Conservation (phyloP, 2,888 invertebrate genomes). For the Heteromyza rotundicornis region DNA sequence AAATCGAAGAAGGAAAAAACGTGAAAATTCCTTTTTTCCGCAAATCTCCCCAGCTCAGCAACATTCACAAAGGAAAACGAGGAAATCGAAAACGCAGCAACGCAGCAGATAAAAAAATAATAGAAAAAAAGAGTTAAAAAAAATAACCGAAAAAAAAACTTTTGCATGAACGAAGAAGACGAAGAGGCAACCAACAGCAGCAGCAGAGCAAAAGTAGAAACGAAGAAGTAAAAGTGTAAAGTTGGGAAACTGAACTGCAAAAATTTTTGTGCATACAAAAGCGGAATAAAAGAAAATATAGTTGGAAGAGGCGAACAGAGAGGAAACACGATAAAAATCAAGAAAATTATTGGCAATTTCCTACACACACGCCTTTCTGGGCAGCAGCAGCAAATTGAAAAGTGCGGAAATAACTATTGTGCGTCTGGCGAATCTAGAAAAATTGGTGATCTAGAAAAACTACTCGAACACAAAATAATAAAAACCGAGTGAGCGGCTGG, state of each 20-base stretch:
- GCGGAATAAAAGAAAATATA: conserved; percentile 10
- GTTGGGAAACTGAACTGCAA: conserved; percentile 14
- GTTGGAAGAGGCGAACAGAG: conserved; percentile 13
- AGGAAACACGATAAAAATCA: not conserved
- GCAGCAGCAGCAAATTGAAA: not conserved
- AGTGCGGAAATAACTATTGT: no score
- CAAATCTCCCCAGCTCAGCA: no score
- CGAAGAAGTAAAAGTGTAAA: conserved; percentile 23
- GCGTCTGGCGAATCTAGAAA: no score
- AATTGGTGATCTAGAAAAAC: no score
- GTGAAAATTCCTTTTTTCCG: conserved; percentile 36
- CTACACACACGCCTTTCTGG: not conserved
- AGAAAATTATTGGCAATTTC: not conserved
- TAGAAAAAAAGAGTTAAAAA: not conserved
- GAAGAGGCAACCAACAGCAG: conserved; percentile 22
- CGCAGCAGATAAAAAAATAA: conserved; percentile 8
- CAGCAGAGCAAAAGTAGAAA: conserved; percentile 18
- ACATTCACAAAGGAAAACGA: conserved; percentile 31
- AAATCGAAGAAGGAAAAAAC: conserved; percentile 23
- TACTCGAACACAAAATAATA: no score
- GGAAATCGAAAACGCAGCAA: not conserved
- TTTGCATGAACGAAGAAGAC: conserved; percentile 31
- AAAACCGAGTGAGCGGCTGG: no score
- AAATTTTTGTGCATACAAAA: not conserved
- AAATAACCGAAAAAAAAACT: conserved; percentile 17